A percentile compares a stretch with the other conserved stretches of the same genome.
These are phyloP conservation scores for Solea senegalensis DNA, from an alignment of 2,113 vertebrate genomes.

Conservation along the genomic window DNA sequence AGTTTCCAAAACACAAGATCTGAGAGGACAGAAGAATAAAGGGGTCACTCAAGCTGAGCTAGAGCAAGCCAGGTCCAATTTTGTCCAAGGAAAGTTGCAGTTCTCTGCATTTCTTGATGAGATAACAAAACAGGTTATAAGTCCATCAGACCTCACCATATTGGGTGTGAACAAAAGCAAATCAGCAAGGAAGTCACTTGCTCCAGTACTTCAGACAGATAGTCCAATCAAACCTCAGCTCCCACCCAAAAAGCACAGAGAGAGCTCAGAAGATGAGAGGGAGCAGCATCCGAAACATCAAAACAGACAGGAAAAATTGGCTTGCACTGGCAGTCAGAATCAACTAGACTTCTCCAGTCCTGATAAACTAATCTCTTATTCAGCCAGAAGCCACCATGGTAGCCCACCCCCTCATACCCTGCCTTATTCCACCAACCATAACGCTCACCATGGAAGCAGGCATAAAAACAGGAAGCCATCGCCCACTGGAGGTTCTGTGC, in stretches of 20 bases:
- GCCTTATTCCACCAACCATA: slow-evolving; percentile 6
- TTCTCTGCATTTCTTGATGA: slow-evolving; percentile 87
- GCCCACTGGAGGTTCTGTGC: slow-evolving; percentile 23
- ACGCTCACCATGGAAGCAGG: slow-evolving; percentile 12
- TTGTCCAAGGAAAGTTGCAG: slow-evolving; percentile 80
- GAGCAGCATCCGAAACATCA: slow-evolving; percentile 24
- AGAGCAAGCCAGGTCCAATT: slow-evolving; percentile 49
- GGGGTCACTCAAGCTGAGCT: slow-evolving; percentile 38
- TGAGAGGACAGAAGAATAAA: slow-evolving; percentile 50
- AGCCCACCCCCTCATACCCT: slow-evolving; percentile 50
- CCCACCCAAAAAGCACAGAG: slow-evolving; percentile 62
- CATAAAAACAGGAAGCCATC: slow-evolving; percentile 45
- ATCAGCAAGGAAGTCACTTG: slow-evolving; percentile 14
- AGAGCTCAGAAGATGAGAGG: slow-evolving; percentile 31
- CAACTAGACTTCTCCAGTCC: slow-evolving; percentile 38
- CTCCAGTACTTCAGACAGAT: background rate
- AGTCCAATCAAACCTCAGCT: slow-evolving; percentile 65
- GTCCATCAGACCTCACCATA: slow-evolving; percentile 77
- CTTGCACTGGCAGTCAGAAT: slow-evolving; percentile 26
- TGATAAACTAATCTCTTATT: slow-evolving; percentile 51
- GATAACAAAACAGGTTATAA: slow-evolving; percentile 84
- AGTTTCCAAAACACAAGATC: slow-evolving; percentile 34
- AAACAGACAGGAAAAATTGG: slow-evolving; percentile 33
- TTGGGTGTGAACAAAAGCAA: slow-evolving; percentile 64
- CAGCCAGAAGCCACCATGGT: slow-evolving; percentile 34